Percentiles rank a stretch among this genome's conserved stretches.
Evolutionary conservation across 1,140 invertebrate genomes (phyloP).

Genomic region (Batillaria attramentaria): DNA sequence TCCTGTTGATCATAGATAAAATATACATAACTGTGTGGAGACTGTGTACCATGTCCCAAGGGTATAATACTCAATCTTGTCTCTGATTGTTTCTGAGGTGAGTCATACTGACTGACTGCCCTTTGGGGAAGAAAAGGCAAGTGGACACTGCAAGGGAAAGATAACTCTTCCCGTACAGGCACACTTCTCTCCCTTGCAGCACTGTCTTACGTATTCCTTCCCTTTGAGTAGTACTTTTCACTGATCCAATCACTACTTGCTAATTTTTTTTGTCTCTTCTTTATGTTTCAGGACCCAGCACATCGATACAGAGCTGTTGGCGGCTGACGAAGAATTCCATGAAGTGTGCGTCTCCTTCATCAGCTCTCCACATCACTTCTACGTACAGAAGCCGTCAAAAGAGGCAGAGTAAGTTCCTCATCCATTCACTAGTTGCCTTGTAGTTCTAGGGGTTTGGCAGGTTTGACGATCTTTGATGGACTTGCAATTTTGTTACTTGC

Average conservation of each 20-base stretch:
- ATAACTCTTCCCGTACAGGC: neutral
- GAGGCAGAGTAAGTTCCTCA: conserved; percentile 38
- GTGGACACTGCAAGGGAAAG: no score
- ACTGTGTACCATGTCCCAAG: neutral
- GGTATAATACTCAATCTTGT: no score
- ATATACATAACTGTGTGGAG: neutral
- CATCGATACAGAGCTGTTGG: conserved; percentile 43
- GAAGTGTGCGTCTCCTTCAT: conserved; percentile 46
- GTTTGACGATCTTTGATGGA: neutral
- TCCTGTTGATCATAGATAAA: no score
- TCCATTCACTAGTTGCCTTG: neutral
- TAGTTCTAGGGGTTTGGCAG: neutral
- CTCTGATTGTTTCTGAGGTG: no score
- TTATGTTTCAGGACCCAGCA: conserved; percentile 34
- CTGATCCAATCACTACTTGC: neutral
- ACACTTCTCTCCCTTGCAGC: no score
- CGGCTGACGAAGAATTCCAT: conserved; percentile 40
- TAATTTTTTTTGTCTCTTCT: neutral
- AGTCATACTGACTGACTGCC: neutral
- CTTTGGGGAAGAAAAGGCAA: neutral
- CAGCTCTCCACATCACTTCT: conserved; percentile 43
- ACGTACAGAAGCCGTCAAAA: conserved; percentile 41
- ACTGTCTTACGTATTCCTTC: no score
- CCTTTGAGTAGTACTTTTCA: no score
- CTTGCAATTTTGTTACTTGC: neutral